A percentile compares a stretch with the other conserved stretches of the same genome.
phyloP scores from a whole-genome alignment of 1,140 invertebrate genomes.

The Himalopsyche phryganea region DNA sequence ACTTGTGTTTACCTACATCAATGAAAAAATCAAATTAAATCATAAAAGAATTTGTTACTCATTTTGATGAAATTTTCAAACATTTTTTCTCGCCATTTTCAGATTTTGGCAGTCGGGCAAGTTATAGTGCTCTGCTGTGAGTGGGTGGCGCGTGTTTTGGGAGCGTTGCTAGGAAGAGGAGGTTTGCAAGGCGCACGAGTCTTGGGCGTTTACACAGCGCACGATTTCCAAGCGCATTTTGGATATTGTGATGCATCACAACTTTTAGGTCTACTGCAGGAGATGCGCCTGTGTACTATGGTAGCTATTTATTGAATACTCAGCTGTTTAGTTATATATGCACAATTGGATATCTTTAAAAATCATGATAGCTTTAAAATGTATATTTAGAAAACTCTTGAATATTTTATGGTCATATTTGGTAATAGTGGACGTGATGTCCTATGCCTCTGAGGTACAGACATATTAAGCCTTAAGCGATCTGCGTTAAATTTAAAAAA shows the following conservation, averaged over 20 bases:
- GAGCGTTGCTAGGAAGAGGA: conserved; percentile 60
- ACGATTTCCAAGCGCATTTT: conserved; percentile 75
- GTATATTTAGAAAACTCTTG: too few species aligned
- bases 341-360: too few species aligned
- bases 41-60: too few species aligned
- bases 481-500: too few species aligned
- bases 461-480: too few species aligned
- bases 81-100: too few species aligned
- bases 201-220: conserved; percentile 72
- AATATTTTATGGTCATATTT: neutral
- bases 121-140: conserved; percentile 70
- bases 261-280: conserved; percentile 65
- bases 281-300: conserved; percentile 67
- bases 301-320: conserved; percentile 47
- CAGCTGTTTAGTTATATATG: too few species aligned
- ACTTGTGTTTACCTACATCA: too few species aligned
- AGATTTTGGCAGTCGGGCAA: conserved; percentile 52
- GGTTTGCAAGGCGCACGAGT: conserved; percentile 58
- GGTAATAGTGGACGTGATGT: neutral
- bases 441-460: too few species aligned
- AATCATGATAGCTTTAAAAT: too few species aligned
- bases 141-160: conserved; percentile 71
- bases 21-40: too few species aligned
- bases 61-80: too few species aligned
- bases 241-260: conserved; percentile 72